Base-by-base conservation (phyloP, 2,113 vertebrate species). In the Dasyurus viverrinus region DNA sequence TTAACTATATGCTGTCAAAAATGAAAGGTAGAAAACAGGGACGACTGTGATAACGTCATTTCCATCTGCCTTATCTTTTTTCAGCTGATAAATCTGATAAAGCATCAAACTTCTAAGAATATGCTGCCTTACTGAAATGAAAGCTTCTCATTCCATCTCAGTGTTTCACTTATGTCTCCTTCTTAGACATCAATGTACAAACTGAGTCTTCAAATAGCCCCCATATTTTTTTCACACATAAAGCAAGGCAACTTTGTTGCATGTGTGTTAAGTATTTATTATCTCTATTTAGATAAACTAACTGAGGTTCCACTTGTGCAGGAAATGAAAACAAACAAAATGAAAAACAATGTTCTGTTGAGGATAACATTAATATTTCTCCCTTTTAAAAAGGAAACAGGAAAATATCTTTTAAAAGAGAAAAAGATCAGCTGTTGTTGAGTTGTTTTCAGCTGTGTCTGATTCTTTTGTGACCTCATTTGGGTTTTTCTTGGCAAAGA, bases 81-180 rank as follows among this genome's bases (percentile, higher is more conserved):
- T 89, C 95, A 97, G 94, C 36, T 92, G 96, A 97, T 68, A 95
- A 93, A 93, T 94, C 42, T 96, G 55, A 48, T 90, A 90, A 95
- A 53, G 6, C 53, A 9, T 95, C 93, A 97, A 96, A 95, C 30
- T 52, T 23, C 54, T 97, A 94, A 93, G 53, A 50, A 89, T 8
- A 11, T 52, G 89, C 42, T 92, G 84, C 68, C 91, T 93, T 16
- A 0, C 55, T 53, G 2, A 76, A 92, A 68, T 84, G 36, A 12
- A 93, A 54, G 68, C 46, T 22, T 94, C 90, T 50, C 42, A 55
- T 54, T 92, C 96, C 96, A 94, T 96, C 93, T 1, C 52, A 52
- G 24, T 54, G 52, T 52, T 89, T 53, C 42, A 53, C 30, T 93
- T 76, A 8, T 0, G 12, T 48, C 76, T 93, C 0, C 0, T 48